phyloP scores from a whole-genome alignment of 2,888 invertebrate genomes.

The Drosophila subsilvestris region DNA sequence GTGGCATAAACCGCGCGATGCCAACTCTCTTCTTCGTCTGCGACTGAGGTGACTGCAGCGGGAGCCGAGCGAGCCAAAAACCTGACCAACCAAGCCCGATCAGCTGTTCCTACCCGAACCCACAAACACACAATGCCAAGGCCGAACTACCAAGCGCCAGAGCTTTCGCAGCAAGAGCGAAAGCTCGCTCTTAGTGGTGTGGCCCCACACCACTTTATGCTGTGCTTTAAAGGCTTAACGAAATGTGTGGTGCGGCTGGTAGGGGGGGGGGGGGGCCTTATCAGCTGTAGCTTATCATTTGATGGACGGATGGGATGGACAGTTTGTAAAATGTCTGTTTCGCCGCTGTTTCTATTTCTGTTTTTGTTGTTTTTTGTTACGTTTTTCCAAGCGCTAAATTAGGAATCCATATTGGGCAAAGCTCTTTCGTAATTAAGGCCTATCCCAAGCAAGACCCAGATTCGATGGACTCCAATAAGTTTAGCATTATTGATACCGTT shows the following conservation, averaged over 20 bases:
- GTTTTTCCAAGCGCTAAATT: constrained; percentile 49
- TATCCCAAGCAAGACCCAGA: constrained; percentile 15
- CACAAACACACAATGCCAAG: background rate
- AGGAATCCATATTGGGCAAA: constrained; percentile 63
- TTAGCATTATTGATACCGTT: constrained; percentile 20
- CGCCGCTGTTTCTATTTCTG: constrained; percentile 1
- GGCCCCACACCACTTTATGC: no score
- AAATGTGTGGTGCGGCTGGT: no score
- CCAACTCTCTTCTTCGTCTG: constrained; percentile 2
- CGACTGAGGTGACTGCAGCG: no score
- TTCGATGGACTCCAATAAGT: constrained; percentile 8
- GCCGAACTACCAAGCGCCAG: background rate
- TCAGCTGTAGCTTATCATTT: constrained; percentile 65
- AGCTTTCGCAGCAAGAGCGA: background rate
- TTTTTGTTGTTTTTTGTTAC: constrained; percentile 19
- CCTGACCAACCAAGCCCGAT: background rate
- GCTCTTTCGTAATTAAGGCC: constrained; percentile 70
- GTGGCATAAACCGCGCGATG: constrained; percentile 20
- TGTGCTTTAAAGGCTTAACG: background rate
- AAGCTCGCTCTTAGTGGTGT: background rate
- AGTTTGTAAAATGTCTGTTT: no score
- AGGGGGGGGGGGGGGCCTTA: constrained; percentile 49
- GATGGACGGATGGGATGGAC: constrained; percentile 49
- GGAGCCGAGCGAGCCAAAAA: background rate
- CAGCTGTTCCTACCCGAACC: background rate